Percentiles rank a stretch among this genome's conserved stretches.
Evolutionary conservation across 2,888 invertebrate species (phyloP).

Genomic region (Polydrusus tereticollis): DNA sequence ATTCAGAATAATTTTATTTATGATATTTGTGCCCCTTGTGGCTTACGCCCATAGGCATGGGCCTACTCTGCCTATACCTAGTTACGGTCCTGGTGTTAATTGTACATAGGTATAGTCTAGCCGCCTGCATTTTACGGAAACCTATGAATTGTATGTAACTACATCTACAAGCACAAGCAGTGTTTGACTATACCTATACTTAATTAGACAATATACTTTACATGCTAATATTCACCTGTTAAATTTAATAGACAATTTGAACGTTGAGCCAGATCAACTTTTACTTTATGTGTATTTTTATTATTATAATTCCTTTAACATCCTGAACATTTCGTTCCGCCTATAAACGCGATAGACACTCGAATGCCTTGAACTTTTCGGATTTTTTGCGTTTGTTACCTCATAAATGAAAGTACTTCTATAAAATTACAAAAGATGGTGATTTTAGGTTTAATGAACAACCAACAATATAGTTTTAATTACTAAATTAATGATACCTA

Average conservation of each 20-base stretch:
- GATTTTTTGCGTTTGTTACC: constrained; percentile 30
- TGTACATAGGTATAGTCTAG: too few relatives aligned
- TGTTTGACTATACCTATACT: neutral
- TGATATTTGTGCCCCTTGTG: too few relatives aligned
- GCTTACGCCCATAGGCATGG: too few relatives aligned
- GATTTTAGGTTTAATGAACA: constrained; percentile 1
- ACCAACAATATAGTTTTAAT: neutral
- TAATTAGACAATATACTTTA: neutral
- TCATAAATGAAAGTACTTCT: constrained; percentile 36
- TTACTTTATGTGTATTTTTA: constrained; percentile 37
- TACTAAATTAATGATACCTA: neutral
- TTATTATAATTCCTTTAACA: constrained; percentile 34
- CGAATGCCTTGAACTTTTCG: constrained; percentile 46
- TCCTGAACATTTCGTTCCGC: constrained; percentile 42
- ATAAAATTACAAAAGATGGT: constrained; percentile 10
- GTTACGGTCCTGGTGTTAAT: too few relatives aligned
- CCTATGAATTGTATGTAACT: too few relatives aligned
- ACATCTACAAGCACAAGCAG: neutral
- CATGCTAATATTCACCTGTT: neutral
- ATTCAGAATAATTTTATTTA: too few relatives aligned
- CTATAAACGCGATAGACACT: constrained; percentile 36
- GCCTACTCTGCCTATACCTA: too few relatives aligned
- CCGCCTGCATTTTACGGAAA: too few relatives aligned
- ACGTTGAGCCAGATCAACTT: constrained; percentile 25
- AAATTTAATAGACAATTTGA: neutral